Base-by-base conservation (phyloP, 2,113 vertebrate genomes). In the Spea bombifrons region DNA sequence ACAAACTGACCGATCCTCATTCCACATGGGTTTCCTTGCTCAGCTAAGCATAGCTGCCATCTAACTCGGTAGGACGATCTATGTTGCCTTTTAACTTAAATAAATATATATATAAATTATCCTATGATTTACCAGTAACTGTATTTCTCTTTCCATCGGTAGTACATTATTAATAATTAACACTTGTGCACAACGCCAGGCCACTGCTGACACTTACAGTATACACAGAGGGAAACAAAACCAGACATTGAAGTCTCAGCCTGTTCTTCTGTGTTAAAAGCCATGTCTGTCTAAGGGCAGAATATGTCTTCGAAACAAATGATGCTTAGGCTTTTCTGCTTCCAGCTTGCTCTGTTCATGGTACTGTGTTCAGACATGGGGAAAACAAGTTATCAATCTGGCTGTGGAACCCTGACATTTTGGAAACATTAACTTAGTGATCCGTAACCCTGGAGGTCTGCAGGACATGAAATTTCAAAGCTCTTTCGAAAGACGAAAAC, bases 381-480 rank as follows among this genome's bases (percentile, higher is more conserved):
- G 71, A 80, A 80, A 80, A 80, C 78, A 80, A 80, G 71, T 80
- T 80, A 80, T 80, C 78, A 80, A 80, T 80, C 78, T 80, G 63
- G 52, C 70, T 66, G 65, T 16, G 49, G 71, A 68, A 68, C 50
- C 71, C 78, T 80, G 78, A 80, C 78, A 80, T 74, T 80, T 80
- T 74, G 71, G 78, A 80, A 80, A 80, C 78, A 80, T 80, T 74
- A 80, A 80, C 64, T 74, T 80, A 80, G 78, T 80, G 78, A 80
- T 74, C 78, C 78, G 17, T 80, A 80, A 80, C 78, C 78, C 78
- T 57, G 78, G 46, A 80, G 78, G 71, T 80, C 78, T 80, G 71
- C 78, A 74, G 78, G 78, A 74, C 71, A 74, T 74, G 71, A 67
- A 80, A 74, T 74, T 80, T 71, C 52, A 74, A 80, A 52, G 30